A percentile compares a stretch with the other conserved stretches of the same genome.
Conservation (phyloP, 2,888 invertebrate species). For the Clostera curtula region DNA sequence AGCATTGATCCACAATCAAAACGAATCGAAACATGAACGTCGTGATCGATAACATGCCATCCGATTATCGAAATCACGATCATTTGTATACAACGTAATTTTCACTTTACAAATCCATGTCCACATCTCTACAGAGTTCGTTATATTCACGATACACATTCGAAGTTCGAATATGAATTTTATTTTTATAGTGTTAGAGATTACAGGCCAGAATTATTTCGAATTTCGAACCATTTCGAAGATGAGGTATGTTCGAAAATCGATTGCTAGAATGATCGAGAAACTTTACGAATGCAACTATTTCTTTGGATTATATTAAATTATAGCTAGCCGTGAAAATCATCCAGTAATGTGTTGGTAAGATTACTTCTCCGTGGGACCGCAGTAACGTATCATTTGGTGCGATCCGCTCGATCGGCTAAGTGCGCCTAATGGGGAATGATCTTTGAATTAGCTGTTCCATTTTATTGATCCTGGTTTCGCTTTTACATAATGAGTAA, state of each 20-base stretch:
- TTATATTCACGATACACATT: constrained; percentile 12
- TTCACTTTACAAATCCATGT: constrained; percentile 17
- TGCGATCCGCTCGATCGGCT: constrained; percentile 45
- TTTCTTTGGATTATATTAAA: constrained; percentile 75
- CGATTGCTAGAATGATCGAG: constrained; percentile 23
- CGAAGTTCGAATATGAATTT: constrained; percentile 31
- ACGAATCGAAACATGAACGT: constrained; percentile 65
- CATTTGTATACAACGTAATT: constrained; percentile 42
- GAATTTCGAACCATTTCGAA: constrained; percentile 15
- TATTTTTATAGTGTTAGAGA: constrained; percentile 27
- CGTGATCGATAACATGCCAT: constrained; percentile 69
- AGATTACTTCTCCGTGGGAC: constrained; percentile 66
- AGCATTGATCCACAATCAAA: constrained; percentile 67
- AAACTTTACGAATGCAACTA: constrained; percentile 54
- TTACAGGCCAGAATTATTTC: constrained; percentile 9
- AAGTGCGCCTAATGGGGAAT: constrained; percentile 59
- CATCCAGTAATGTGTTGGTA: constrained; percentile 68
- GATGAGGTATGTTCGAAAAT: constrained; percentile 24
- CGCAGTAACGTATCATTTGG: constrained; percentile 61
- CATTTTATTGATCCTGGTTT: constrained; percentile 59
- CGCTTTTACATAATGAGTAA: constrained; percentile 34
- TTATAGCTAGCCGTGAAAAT: constrained; percentile 74
- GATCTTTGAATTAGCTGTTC: constrained; percentile 68
- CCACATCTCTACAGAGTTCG: constrained; percentile 22
- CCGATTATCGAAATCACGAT: constrained; percentile 71